Base-by-base conservation (phyloP, 2,888 invertebrate genomes). In the Salpingus planirostris region DNA sequence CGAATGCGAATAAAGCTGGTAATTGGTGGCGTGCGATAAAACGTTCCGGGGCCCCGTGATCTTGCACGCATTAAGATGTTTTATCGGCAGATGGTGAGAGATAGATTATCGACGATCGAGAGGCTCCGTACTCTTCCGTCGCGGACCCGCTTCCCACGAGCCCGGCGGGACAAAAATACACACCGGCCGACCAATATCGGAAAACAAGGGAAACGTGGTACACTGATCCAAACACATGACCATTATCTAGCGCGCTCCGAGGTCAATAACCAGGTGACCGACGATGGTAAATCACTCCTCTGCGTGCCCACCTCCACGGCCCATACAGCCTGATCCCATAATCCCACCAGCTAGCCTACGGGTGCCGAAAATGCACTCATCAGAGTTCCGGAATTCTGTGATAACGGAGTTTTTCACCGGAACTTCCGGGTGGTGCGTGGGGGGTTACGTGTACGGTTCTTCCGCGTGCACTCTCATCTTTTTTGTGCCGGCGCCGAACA, bases 11-110 rank as follows among this genome's bases (percentile, higher is more conserved):
- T 11, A 10, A 30, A 18, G 5, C 23, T 11, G 11, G 23, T 23
- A 23, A 29, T 28, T 42, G 46, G 40, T 48, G 44, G 47, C 45
- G 42, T 49, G 43, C 44, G 38, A 49, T 47, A 44, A 38, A 43
- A 46, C 46, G 44, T 40, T 42, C 31, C 34, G 38, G 39, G n/a
- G 34, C 35, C 40, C 29, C 39, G 37, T 36, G 44, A 46, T 46
- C 43, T 46, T 42, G 42, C 44, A 46, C 43, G 46, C 48, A 44
- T 41, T 42, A 27, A 42, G 33, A 37, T 36, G 36, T 40, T 40
- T 42, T 39, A 40, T 38, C 18, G 5, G 5, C 18, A 18, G 18
- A 18, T 18, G 8, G 18, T 8, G 18, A n/a, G n/a, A n/a, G n/a
- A n/a, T n/a, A n/a, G n/a, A n/a, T n/a, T n/a, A n/a, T n/a, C 18